Base-by-base conservation (phyloP, 2,888 invertebrate species). In the Brachyptera putata region DNA sequence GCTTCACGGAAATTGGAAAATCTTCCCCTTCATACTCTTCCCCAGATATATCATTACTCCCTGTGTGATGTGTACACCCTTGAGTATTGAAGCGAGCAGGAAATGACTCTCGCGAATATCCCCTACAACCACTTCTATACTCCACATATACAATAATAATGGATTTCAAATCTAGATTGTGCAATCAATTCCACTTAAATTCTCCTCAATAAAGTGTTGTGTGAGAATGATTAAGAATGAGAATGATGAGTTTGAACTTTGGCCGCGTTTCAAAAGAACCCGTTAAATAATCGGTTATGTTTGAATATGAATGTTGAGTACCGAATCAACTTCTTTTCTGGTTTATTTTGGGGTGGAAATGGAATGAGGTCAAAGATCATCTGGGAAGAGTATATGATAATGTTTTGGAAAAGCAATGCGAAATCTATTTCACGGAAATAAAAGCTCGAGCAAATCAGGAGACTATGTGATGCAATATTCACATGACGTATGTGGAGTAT, bases 1-100 rank as follows among this genome's bases (percentile, higher is more conserved):
- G 43, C 43, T 43, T 43, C 49, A 48, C 60, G 60, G 60, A 60
- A 60, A 60, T 60, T 60, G 60, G 57, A 60, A 60, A 60, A 60
- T 60, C 60, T 60, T 48, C 50, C 46, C n/a, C 53, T 34, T 26
- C 43, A 43, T 53, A 14, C 24, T 30, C 39, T 21, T 2, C 55
- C n/a, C 59, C 53, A 14, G 53, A 53, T 53, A 53, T 53, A 53
- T 53, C 53, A 30, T 53, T 36, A 53, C 22, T n/a, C 34, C 36
- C 34, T 21, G 46, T 22, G 36, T 53, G 53, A 34, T 53, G 18
- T 36, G 18, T 36, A 53, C 34, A 53, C 53, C 53, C 53, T 22
- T 13, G 37, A 18, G 53, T 13, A 34, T 34, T 53, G 53, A 16
- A 53, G 34, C 30, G 53, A 34, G 37, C 34, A 34, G 53, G 53